A percentile compares a stretch with the other conserved stretches of the same genome.
These are phyloP conservation scores for Lordiphosa collinella DNA, from an alignment of 1,140 invertebrate genomes.

Conservation along the genomic window DNA sequence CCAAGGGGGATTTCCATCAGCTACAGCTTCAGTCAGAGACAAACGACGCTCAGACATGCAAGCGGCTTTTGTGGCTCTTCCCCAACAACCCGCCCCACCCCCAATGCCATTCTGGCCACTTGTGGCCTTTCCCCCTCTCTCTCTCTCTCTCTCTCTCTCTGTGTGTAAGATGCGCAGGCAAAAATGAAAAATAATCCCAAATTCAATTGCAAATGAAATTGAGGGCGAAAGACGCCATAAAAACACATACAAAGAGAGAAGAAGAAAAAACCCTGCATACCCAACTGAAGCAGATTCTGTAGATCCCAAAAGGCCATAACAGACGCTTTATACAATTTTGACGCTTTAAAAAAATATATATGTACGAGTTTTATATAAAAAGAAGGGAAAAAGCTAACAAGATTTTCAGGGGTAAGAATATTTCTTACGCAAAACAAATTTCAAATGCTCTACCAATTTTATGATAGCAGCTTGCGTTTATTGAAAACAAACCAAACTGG, in stretches of 20 bases:
- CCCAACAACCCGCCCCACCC: not conserved
- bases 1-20: constrained; percentile 33
- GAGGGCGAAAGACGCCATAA: constrained; percentile 67
- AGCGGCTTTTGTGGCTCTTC: constrained; percentile 50
- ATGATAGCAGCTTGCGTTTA: no score
- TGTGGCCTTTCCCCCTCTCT: constrained; percentile 47
- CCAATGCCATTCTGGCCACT: constrained; percentile 56
- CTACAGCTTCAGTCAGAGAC: constrained; percentile 45
- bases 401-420: constrained; percentile 7
- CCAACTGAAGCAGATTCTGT: constrained; percentile 29
- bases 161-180: constrained; percentile 49
- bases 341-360: constrained; percentile 39
- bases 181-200: constrained; percentile 77
- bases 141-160: constrained; percentile 26
- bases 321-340: constrained; percentile 54
- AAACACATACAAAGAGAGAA: constrained; percentile 41
- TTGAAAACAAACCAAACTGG: no score
- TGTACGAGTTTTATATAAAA: not conserved
- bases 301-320: constrained; percentile 39
- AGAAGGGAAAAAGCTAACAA: constrained; percentile 16
- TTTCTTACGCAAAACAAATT: not conserved
- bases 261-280: constrained; percentile 20
- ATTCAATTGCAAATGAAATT: constrained; percentile 78
- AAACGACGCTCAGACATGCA: constrained; percentile 71
- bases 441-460: no score